Evolutionary conservation across 2,113 vertebrate species (phyloP).

Genomic region (Neolamprologus toae): DNA sequence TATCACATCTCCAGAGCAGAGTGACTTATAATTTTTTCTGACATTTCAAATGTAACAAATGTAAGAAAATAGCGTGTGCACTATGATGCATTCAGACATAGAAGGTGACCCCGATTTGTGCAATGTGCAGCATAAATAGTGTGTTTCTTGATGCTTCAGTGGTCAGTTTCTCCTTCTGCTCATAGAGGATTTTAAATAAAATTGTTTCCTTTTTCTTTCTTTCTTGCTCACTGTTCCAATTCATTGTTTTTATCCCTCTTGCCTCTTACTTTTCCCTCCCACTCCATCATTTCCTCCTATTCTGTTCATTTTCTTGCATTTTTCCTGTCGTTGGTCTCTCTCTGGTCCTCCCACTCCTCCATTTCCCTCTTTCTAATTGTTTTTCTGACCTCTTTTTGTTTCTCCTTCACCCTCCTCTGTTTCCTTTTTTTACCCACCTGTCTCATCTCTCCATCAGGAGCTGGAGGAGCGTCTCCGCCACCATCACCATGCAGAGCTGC

Average conservation of each 20-base stretch:
- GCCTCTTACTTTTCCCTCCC: neutral
- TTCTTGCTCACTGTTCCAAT: neutral
- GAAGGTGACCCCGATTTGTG: neutral
- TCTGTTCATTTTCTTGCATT: neutral
- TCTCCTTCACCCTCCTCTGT: neutral
- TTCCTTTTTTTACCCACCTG: neutral
- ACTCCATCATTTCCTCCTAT: neutral
- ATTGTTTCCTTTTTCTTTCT: neutral
- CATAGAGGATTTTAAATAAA: neutral
- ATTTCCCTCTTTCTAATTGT: neutral
- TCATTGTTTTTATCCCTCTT: neutral
- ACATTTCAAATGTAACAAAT: neutral
- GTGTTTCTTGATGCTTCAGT: neutral
- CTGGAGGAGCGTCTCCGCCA: conserved; percentile 88
- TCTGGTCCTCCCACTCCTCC: neutral
- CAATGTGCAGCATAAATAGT: neutral
- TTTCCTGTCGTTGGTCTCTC: neutral
- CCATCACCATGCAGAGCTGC: conserved; percentile 88
- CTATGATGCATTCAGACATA: neutral
- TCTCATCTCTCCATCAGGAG: conserved; percentile 66
- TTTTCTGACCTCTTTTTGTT: neutral
- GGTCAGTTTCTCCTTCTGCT: neutral
- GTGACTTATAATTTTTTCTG: neutral
- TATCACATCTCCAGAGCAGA: neutral
- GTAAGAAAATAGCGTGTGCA: neutral